These are phyloP conservation scores for Crocidura indochinensis DNA, from an alignment of 2,797 vertebrate species.

Conservation along the genomic window DNA sequence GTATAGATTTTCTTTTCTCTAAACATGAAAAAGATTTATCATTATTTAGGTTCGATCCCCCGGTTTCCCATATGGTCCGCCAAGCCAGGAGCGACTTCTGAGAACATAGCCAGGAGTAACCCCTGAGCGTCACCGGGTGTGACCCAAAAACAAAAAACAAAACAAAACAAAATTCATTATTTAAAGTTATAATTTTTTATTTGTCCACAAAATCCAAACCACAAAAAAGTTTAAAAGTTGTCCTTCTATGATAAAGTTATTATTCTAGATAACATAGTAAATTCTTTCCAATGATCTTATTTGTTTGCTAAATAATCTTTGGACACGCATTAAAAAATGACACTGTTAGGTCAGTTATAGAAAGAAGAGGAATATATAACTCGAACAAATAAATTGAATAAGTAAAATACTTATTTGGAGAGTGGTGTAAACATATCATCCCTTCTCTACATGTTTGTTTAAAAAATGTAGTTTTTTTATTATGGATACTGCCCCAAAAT, in stretches of 20 bases:
- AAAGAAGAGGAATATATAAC: constrained; percentile 28
- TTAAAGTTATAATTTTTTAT: neutral
- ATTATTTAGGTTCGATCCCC: too few relatives aligned
- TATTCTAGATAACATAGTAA: neutral
- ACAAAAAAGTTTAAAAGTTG: constrained; percentile 23
- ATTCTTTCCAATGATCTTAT: constrained; percentile 9
- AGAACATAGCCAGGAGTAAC: too few relatives aligned
- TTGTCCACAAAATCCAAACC: neutral
- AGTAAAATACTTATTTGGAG: constrained; percentile 32
- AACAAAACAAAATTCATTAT: neutral
- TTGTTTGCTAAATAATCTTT: constrained; percentile 16
- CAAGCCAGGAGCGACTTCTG: too few relatives aligned
- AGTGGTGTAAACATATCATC: neutral
- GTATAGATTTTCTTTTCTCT: neutral
- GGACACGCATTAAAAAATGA: neutral
- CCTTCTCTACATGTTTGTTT: neutral
- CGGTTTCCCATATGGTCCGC: too few relatives aligned
- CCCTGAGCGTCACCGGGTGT: too few relatives aligned
- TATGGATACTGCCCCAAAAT: neutral
- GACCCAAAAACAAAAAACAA: too few relatives aligned
- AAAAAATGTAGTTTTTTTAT: neutral
- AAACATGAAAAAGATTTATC: neutral
- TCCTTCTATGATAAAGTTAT: neutral
- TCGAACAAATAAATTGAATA: constrained; percentile 21
- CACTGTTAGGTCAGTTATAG: neutral